These are phyloP conservation scores for Pasiphila rectangulata DNA, from an alignment of 2,888 invertebrate species.

Conservation along the genomic window DNA sequence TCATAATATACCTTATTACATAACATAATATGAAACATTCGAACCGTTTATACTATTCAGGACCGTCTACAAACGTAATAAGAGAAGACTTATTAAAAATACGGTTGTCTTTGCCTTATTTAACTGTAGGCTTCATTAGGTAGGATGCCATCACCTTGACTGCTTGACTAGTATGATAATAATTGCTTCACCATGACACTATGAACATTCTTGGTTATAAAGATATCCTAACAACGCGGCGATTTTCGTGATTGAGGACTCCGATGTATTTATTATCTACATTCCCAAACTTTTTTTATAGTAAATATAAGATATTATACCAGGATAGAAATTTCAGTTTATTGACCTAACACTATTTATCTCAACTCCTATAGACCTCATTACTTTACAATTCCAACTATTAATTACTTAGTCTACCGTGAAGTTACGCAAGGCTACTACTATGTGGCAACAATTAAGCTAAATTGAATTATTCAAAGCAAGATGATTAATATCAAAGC, in stretches of 20 bases:
- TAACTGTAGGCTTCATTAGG: conserved; percentile 3
- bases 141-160: conserved; percentile 71
- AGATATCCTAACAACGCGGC: conserved; percentile 23
- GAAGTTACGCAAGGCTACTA: conserved; percentile 24
- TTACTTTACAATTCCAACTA: neutral
- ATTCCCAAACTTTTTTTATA: conserved; percentile 31
- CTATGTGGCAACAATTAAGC: conserved; percentile 22
- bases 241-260: too few relatives aligned
- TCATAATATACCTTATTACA: too few relatives aligned
- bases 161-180: conserved; percentile 47
- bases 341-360: neutral
- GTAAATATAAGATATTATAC: too few relatives aligned
- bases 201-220: conserved; percentile 48
- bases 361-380: neutral
- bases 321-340: too few relatives aligned
- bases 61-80: too few relatives aligned
- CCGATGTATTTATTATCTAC: conserved; percentile 32
- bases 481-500: conserved; percentile 46
- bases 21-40: too few relatives aligned
- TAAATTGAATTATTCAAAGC: conserved; percentile 33
- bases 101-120: too few relatives aligned
- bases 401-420: conserved; percentile 4
- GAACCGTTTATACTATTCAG: too few relatives aligned
- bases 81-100: too few relatives aligned
- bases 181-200: conserved; percentile 64